These are phyloP conservation scores for Balaeniceps rex DNA, from an alignment of 2,113 vertebrate species.

Conservation along the genomic window DNA sequence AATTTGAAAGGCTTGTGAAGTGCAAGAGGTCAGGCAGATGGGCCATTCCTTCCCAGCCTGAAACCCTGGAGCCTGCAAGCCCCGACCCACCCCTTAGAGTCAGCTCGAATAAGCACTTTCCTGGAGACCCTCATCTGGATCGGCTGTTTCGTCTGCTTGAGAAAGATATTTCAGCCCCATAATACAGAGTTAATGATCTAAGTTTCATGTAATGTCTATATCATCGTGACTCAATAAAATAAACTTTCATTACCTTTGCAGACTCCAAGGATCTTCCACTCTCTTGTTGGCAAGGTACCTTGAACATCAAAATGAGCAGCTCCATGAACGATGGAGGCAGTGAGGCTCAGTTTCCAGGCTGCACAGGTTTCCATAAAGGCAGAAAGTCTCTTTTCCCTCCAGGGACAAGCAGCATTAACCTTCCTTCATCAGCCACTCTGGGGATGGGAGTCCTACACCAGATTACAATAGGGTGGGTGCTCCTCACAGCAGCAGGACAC, in stretches of 20 bases:
- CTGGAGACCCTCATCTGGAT: neutral
- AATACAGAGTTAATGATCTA: neutral
- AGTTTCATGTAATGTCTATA: neutral
- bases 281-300: neutral
- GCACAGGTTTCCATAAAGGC: neutral
- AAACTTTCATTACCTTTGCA: neutral
- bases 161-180: neutral
- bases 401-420: neutral
- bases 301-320: neutral
- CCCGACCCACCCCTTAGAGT: too few species aligned
- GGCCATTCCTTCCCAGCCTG: neutral
- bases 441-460: neutral
- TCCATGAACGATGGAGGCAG: neutral
- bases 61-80: neutral
- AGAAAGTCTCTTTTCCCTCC: neutral
- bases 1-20: neutral
- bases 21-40: neutral
- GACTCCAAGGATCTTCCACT: neutral
- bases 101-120: neutral
- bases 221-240: neutral
- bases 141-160: neutral
- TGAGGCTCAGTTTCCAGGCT: neutral
- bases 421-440: neutral
- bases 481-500: neutral
- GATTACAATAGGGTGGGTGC: rapidly evolving